Base-by-base conservation (phyloP, 2,888 invertebrate species). In the Volucella bombylans region DNA sequence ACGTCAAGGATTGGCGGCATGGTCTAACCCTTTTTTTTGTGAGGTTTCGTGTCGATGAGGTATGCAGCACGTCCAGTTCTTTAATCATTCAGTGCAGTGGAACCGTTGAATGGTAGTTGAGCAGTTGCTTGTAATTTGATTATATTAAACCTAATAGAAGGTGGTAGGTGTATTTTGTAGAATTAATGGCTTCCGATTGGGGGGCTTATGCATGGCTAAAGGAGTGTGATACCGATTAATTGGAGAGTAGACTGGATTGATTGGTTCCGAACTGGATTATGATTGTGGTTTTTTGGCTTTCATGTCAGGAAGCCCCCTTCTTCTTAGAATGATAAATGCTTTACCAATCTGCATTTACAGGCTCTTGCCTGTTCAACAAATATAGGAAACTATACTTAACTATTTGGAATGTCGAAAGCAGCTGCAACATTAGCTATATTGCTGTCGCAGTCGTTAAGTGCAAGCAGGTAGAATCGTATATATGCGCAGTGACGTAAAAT, bases 111-210 rank as follows among this genome's bases (percentile, higher is more conserved):
- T 31, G 68, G 74, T 39, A 62, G 52, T 52, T 61, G 83, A 69
- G 73, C 79, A 69, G 69, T 79, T 80, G 57, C 59, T 80, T 61
- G 80, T 80, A 83, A 83, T 83, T 83, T 83, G 83, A 83, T 83
- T 83, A 76, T 67, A 80, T 83, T 83, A 74, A 71, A 59, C 50
- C 38, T 54, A 80, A 67, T 62, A 18, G 79, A 67, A 50, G 72
- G 72, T 57, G 78, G 79, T 31, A 43, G 78, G 43, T 62, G 57
- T 54, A 68, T 74, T 59, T 54, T 57, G 39, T 39, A 50, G 65
- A 62, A 55, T 80, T 69, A 80, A 83, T 83, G 61, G 80, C 67
- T 83, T 80, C 80, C 83, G 74, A 80, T 83, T 83, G 69, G 18
- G 76, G 69, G 62, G 43, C 61, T 47, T 15, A 67, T 54, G 41